These are phyloP conservation scores for Acipenser transmontanus DNA, from an alignment of 2,797 vertebrate species.

Conservation along the genomic window DNA sequence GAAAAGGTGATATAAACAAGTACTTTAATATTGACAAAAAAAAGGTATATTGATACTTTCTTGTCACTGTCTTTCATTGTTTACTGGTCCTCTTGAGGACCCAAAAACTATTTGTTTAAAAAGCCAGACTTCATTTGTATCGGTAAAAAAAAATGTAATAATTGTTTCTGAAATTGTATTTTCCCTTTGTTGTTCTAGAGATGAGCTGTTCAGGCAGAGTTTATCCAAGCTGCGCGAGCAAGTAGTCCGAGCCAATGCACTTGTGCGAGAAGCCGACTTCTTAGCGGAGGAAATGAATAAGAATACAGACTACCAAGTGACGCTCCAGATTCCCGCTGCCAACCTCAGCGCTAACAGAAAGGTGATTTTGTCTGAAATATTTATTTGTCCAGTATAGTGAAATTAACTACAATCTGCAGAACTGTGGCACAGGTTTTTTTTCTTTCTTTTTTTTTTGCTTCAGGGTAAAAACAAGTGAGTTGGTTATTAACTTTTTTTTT, in stretches of 20 bases:
- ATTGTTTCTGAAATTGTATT: background rate
- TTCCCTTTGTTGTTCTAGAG: conserved; percentile 53
- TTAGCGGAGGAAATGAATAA: conserved; percentile 92
- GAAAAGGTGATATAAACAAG: too few relatives aligned
- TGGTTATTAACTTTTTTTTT: too few relatives aligned
- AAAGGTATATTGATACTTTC: background rate
- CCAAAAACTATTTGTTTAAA: too few relatives aligned
- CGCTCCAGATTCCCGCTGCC: conserved; percentile 91
- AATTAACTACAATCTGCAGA: too few relatives aligned
- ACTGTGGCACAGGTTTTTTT: too few relatives aligned
- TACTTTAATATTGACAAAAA: too few relatives aligned
- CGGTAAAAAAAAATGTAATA: too few relatives aligned
- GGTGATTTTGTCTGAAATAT: conserved; percentile 51
- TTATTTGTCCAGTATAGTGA: too few relatives aligned
- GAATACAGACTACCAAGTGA: conserved; percentile 93
- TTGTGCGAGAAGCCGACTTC: conserved; percentile 95
- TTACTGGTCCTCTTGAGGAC: too few relatives aligned
- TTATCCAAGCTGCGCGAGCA: conserved; percentile 90
- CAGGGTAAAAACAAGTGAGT: too few relatives aligned
- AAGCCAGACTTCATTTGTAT: too few relatives aligned
- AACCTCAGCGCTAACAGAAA: conserved; percentile 97
- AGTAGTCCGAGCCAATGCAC: conserved; percentile 88
- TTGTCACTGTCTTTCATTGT: background rate
- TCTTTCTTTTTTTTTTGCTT: too few relatives aligned
- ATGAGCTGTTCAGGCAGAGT: conserved; percentile 92